Base-by-base conservation (phyloP, 2,797 vertebrate species). In the Helicolenus hilgendorfi region DNA sequence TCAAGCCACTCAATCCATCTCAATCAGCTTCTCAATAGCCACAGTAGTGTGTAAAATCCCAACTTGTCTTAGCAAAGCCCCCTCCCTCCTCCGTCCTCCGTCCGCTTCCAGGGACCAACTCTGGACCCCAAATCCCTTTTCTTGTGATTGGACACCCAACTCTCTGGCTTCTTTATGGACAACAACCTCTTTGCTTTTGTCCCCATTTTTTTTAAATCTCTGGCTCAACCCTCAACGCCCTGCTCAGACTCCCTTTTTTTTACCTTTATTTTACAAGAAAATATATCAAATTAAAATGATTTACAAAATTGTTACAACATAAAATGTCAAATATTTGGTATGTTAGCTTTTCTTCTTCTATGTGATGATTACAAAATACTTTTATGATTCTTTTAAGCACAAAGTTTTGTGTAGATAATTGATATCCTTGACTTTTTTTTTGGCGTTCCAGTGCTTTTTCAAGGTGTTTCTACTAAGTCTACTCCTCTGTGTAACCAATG, bases 1-100 rank as follows among this genome's bases (percentile, higher is more conserved):
- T 87, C 59, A 72, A 73, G n/a, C 49, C 20, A 31, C 35, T 59
- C 56, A 35, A 59, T 84, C 55, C 59, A 65, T 69, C 72, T 77
- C 38, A 79, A 24, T 58, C 53, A 58, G 71, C 67, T 68, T 63
- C 53, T 79, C 22, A 49, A 69, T 94, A 98, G 96, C 97, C 98
- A 97, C 97, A 97, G 97, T 98, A 97, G 96, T 98, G 96, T 98
- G 96, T 97, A 94, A 92, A 89, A 94, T 91, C 88, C 92, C 29
- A 80, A 80, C 76, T 59, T 87, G 38, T 92, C 86, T 55, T 91
- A 95, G 92, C 85, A 49, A 89, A 90, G 10, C 31, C 79, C 77
- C 56, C 36, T 71, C 90, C 90, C 85, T 63, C 72, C 77, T 87
- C 77, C 62, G 49, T 74, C 82, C 74, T 93, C 81, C 73, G 82